Percentiles rank a stretch among this genome's conserved stretches.
Conservation (phyloP, 2,797 vertebrate species). For the Discoglossus pictus region DNA sequence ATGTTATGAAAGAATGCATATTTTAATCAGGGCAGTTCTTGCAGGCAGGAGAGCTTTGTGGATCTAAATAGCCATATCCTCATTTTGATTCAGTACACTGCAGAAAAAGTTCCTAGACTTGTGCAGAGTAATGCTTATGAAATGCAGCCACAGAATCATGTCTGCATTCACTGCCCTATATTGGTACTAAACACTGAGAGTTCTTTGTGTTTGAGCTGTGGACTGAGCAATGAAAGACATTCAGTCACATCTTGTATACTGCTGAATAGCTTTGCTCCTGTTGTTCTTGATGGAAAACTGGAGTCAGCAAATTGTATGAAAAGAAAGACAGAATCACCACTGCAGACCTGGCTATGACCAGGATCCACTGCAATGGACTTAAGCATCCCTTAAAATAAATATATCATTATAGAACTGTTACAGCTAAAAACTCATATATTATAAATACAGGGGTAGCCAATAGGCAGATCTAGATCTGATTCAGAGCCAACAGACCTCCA, state of each 20-base stretch:
- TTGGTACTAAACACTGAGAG: conserved; percentile 13
- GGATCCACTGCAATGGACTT: neutral
- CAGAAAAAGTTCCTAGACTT: conserved; percentile 39
- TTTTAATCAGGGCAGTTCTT: too few species aligned
- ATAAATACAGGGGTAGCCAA: too few species aligned
- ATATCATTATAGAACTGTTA: too few species aligned
- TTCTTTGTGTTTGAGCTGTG: conserved; percentile 4
- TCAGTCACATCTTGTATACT: conserved; percentile 32
- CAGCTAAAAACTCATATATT: too few species aligned
- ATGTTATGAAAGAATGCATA: too few species aligned
- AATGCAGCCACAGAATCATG: neutral
- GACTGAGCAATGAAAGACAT: conserved; percentile 12
- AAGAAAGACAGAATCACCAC: conserved; percentile 31
- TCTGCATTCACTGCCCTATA: neutral
- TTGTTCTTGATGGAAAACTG: conserved; percentile 31
- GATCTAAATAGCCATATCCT: neutral
- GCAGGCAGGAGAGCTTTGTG: neutral
- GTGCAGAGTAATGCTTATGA: conserved; percentile 4
- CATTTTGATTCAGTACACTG: neutral
- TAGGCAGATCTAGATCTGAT: too few species aligned
- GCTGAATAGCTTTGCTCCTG: conserved; percentile 30
- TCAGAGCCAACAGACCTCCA: too few species aligned
- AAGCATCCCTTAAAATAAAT: too few species aligned
- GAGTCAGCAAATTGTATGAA: conserved; percentile 49
- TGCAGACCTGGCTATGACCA: neutral